Percentiles rank a stretch among this genome's conserved stretches.
Conservation (phyloP, 2,797 vertebrate genomes). For the Steatocranus sp. region DNA sequence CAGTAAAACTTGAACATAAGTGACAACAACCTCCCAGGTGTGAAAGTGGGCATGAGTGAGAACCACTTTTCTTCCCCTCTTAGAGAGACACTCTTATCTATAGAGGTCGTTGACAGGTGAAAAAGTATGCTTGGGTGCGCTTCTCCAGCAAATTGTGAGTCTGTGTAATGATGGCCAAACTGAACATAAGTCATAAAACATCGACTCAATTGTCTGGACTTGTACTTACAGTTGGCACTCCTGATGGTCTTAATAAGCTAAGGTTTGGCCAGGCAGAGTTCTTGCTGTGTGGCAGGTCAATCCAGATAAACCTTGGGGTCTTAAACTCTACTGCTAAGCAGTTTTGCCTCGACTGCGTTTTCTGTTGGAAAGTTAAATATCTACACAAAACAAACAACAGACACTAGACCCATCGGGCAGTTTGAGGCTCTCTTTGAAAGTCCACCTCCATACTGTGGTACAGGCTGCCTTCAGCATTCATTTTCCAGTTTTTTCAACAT, state of each 20-base stretch:
- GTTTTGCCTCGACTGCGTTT: neutral
- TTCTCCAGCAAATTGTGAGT: slow-evolving; percentile 23
- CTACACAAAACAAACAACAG: slow-evolving; percentile 15
- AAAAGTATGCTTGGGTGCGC: slow-evolving; percentile 32
- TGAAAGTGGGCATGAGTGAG: neutral
- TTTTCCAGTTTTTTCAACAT: slow-evolving; percentile 13
- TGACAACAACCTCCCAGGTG: slow-evolving; percentile 11
- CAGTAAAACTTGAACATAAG: slow-evolving; percentile 3
- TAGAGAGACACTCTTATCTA: slow-evolving; percentile 3
- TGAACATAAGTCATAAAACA: slow-evolving; percentile 39
- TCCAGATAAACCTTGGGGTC: neutral
- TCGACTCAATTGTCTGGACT: neutral
- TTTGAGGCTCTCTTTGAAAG: slow-evolving; percentile 38
- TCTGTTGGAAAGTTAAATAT: slow-evolving; percentile 12
- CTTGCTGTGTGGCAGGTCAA: neutral
- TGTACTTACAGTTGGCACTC: slow-evolving; percentile 11
- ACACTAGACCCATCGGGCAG: slow-evolving; percentile 19
- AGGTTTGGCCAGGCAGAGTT: slow-evolving; percentile 14
- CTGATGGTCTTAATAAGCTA: slow-evolving; percentile 28
- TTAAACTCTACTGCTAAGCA: neutral
- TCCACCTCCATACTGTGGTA: slow-evolving; percentile 40
- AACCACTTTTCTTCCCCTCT: neutral
- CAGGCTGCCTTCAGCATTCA: slow-evolving; percentile 33
- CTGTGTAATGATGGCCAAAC: slow-evolving; percentile 4
- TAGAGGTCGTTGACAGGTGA: slow-evolving; percentile 40